These are phyloP conservation scores for Vannuccia rotundouncinata DNA, from an alignment of 2,888 invertebrate species.

Conservation along the genomic window DNA sequence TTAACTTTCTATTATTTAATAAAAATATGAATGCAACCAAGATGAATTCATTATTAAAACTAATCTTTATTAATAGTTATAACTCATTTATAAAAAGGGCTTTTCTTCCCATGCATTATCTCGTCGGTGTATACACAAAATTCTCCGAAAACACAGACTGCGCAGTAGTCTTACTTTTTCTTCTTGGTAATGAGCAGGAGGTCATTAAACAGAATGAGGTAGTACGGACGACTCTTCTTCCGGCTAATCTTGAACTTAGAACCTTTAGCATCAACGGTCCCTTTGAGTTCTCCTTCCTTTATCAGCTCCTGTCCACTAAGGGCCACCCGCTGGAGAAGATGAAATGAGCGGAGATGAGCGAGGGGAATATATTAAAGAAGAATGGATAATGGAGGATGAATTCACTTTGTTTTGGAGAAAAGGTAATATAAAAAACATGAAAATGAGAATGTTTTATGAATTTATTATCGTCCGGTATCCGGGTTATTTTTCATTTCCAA, in stretches of 20 bases:
- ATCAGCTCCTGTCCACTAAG: not conserved
- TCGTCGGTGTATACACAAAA: too few relatives aligned
- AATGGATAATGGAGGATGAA: too few relatives aligned
- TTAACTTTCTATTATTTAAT: too few relatives aligned
- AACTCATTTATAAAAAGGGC: too few relatives aligned
- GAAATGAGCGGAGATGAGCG: not conserved
- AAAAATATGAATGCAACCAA: too few relatives aligned
- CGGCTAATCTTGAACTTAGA: not conserved
- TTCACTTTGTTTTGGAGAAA: not conserved
- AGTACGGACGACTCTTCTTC: conserved; percentile 19
- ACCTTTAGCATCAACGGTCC: not conserved
- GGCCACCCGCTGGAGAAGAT: not conserved
- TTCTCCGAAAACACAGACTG: not conserved
- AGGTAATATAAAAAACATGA: not conserved
- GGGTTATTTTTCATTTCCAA: not conserved
- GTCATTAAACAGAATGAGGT: conserved; percentile 1
- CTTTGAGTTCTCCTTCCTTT: not conserved
- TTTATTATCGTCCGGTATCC: not conserved
- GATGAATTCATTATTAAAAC: too few relatives aligned
- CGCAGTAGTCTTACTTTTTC: not conserved
- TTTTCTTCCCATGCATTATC: too few relatives aligned
- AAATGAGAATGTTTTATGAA: not conserved
- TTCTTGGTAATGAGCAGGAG: not conserved
- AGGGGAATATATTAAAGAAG: too few relatives aligned
- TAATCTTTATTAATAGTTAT: too few relatives aligned